Evolutionary conservation across 1,140 invertebrate species (phyloP), one percentile per base, ranked within the genome.

Genomic region (Megalopta genalis): DNA sequence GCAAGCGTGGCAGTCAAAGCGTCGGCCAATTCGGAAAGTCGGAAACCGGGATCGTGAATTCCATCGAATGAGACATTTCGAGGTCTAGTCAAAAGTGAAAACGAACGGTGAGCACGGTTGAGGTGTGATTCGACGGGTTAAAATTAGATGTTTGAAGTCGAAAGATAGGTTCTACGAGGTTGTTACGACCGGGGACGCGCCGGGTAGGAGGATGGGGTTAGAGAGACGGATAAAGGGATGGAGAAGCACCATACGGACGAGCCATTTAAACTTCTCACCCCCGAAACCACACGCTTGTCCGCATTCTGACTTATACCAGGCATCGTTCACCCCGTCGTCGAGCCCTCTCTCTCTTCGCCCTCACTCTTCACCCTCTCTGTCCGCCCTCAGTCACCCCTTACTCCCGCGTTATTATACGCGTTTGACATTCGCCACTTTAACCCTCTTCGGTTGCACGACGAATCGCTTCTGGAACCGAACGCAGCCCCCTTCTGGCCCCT

Each of bases 181-280:
- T 64, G 68, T 65, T 65, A 66, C 52, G 49, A 63, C 37, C 21
- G 5, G 52, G 49, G 67, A 54, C 23, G 70, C 25, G n/a, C 57
- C 14, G 67, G 71, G 65, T 21, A 39, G 72, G 63, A 65, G 75
- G 76, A 80, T 63, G 73, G 65, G 75, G 74, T 69, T 68, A 46
- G 86, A 70, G 71, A 60, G 77, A 67, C 68, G 80, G 84, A 74
- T 74, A 83, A 79, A 86, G 88, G 88, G 88, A 86, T 86, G 87
- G 89, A 88, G 89, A 88, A 86, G 91, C 92, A 88, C 90, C 92
- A 93, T 93, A 93, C 92, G 92, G 92, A 91, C 92, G 90, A 91
- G 92, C 92, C 92, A 93, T 93, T 93, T 93, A 93, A 93, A 93
- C 92, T 93, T 92, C 91, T 91, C 92, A 92, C 90, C 88, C 90